Evolutionary conservation across 2,888 invertebrate species (phyloP).

Genomic region (Thysanoteuthis rhombus): DNA sequence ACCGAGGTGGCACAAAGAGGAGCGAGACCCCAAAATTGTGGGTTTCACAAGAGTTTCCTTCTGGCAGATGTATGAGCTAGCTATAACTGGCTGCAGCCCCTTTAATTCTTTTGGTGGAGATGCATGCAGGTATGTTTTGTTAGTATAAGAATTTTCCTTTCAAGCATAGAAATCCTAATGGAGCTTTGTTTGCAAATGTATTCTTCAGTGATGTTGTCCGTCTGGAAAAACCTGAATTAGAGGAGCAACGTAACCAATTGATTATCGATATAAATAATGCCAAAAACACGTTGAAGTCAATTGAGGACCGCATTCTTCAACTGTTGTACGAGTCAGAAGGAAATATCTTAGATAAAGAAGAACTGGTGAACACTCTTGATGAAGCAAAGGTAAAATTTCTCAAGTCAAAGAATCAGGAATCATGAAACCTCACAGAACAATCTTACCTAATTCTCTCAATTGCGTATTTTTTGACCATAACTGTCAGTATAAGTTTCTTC

Average conservation of each 20-base stretch:
- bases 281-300: conserved; percentile 68
- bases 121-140: no score
- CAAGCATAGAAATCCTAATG: no score
- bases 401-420: background rate
- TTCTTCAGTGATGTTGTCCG: conserved; percentile 66
- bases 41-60: no score
- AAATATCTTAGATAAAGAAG: conserved; percentile 69
- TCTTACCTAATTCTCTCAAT: no score
- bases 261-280: conserved; percentile 68
- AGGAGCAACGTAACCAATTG: conserved; percentile 68
- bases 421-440: background rate
- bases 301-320: conserved; percentile 69
- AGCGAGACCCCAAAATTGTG: no score
- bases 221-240: conserved; percentile 68
- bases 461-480: no score
- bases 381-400: conserved; percentile 66
- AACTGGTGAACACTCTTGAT: conserved; percentile 68
- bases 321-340: conserved; percentile 69
- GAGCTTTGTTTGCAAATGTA: background rate
- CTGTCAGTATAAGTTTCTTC: no score
- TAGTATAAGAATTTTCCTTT: no score
- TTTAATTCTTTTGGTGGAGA: no score
- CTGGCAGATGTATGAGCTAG: no score
- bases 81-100: no score
- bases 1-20: no score